Evolutionary conservation across 2,888 invertebrate species (phyloP), one percentile per base, ranked within the genome.

Genomic region (Heliconius charithonia): DNA sequence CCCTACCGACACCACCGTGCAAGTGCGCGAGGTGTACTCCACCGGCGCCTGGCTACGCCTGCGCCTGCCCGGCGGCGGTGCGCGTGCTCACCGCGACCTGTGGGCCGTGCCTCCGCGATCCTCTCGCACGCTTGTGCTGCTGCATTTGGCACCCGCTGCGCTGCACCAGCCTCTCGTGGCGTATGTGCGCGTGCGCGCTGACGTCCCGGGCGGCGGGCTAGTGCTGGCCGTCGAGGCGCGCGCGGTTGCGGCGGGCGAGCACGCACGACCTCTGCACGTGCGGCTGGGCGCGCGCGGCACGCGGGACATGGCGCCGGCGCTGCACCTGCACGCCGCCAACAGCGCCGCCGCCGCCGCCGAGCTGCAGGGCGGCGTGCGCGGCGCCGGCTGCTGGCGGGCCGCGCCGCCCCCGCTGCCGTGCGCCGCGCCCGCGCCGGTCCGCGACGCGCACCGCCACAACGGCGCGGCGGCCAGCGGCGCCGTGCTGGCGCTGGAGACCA

Each of bases 21-120:
- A 97, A 97, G 96, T 98, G 88, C 93, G 96, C 81, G 97, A 97
- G 95, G 97, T 98, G 84, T 97, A 97, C 92, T 97, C 97, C 88
- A 98, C 98, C 90, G 98, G 98, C 80, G 97, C 97, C 74, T 98
- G 99, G 94, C 97, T 99, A 90, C 98, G 98, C 88, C 97, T 99
- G 92, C 97, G 97, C 91, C 95, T 99, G 88, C 98, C 99, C 79
- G 95, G 94, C 80, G 97, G 97, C 75, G 97, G 97, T 81, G 95
- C 96, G 80, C 97, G 97, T 88, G 98, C 97, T 77, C 97, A 97
- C 75, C 97, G 97, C 87, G 96, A 96, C 86, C 93, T 98, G 85
- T 99, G 99, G 99, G 97, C 97, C 90, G 97, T 99, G 88, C 97
- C 98, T 85, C 98, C 99, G 78, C 98, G 97, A 92, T 96, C 97